A percentile compares a stretch with the other conserved stretches of the same genome.
phyloP scores from a whole-genome alignment of 2,797 vertebrate genomes.

The Dermochelys coriacea region DNA sequence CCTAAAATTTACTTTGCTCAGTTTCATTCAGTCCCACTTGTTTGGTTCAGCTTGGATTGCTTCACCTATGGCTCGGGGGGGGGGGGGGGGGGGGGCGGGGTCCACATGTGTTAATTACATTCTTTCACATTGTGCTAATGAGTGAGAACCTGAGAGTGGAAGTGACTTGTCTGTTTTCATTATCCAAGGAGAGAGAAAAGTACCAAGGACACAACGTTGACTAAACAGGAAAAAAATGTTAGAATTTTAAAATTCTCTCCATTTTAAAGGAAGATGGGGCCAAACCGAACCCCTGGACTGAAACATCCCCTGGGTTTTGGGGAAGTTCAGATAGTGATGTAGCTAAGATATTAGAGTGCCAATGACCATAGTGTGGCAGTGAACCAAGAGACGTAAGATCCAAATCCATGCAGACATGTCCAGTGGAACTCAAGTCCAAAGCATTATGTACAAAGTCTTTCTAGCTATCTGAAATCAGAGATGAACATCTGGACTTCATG shows the following conservation, averaged over 20 bases:
- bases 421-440: neutral
- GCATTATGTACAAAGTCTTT: neutral
- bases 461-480: neutral
- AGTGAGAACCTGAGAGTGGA: neutral
- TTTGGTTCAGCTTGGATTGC: neutral
- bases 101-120: too few relatives aligned
- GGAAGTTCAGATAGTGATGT: neutral
- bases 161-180: fast-evolving
- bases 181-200: neutral
- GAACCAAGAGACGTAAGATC: neutral
- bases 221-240: neutral
- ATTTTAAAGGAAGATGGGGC: neutral
- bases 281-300: fast-evolving
- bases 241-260: neutral
- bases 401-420: neutral
- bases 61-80: neutral
- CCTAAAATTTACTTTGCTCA: neutral
- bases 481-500: neutral
- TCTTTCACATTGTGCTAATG: neutral
- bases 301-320: neutral
- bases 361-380: neutral
- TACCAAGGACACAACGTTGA: neutral
- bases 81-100: fast-evolving
- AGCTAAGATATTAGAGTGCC: neutral
- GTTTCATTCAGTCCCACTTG: neutral